Evolutionary conservation across 2,888 invertebrate species (phyloP), one percentile per base, ranked within the genome.

Genomic region (Lacanobia wlatinum): DNA sequence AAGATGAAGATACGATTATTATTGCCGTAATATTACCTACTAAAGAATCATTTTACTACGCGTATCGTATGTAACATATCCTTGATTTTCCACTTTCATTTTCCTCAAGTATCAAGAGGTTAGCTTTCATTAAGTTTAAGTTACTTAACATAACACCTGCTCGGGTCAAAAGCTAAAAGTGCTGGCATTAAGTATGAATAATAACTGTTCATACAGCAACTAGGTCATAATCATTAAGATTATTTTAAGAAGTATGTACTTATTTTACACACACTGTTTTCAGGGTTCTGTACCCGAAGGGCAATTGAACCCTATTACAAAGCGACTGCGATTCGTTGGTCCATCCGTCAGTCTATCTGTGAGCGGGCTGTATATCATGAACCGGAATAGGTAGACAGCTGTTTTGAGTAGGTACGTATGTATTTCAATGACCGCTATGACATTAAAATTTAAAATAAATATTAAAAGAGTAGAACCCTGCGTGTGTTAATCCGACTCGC

Each of bases 71-170:
- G 23, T 65, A 78, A 46, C 23, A 53, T 68, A 65, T 83, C 73
- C 74, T 79, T 80, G 83, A 69, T 73, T 82, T 83, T 55, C 83
- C 62, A 83, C 80, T 80, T 80, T 69, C 84, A 68, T 83, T 79
- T 73, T 66, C 78, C 16, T 68, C 62, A 55, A 56, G 59, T 69
- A 73, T 48, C 74, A 69, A 69, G 68, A 83, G 59, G 83, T 67
- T 78, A 82, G 78, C 78, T 82, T 78, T 78, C 52, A 69, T 81
- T 55, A 43, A 82, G 82, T 61, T 61, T 23, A 65, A 18, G 55
- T 82, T 66, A 82, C 78, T 82, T 46, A 71, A 78, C 75, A 38
- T 38, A 52, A 70, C 76, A 56, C n/a, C 60, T 64, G 63, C 34
- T 28, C 2, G 10, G 69, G 84, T 80, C 66, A 79, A 69, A 73